A percentile compares a stretch with the other conserved stretches of the same genome.
Conservation (phyloP, 2,888 invertebrate species). For the Conus canariensis region DNA sequence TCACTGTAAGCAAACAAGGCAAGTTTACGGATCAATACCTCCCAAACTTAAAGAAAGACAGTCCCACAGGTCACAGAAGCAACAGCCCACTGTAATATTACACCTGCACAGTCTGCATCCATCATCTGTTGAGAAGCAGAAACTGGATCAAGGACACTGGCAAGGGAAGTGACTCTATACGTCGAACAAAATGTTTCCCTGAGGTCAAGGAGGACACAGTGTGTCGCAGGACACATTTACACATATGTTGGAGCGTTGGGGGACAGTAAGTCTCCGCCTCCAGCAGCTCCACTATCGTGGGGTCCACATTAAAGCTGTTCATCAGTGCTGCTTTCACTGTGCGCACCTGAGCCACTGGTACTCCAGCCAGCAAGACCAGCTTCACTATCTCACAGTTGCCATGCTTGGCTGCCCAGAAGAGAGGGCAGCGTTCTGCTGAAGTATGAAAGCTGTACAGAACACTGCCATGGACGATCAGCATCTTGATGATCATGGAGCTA, state of each 20-base stretch:
- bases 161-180: slow-evolving; percentile 63
- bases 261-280: slow-evolving; percentile 64
- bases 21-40: too few species aligned
- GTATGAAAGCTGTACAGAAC: slow-evolving; percentile 65
- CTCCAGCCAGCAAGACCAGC: slow-evolving; percentile 66
- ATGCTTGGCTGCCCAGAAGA: slow-evolving; percentile 71
- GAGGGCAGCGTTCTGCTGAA: slow-evolving; percentile 66
- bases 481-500: slow-evolving; percentile 69
- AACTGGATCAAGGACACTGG: slow-evolving; percentile 67
- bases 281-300: slow-evolving; percentile 60
- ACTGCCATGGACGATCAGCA: slow-evolving; percentile 69
- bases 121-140: slow-evolving; percentile 59
- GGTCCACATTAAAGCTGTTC: slow-evolving; percentile 59
- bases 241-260: slow-evolving; percentile 65
- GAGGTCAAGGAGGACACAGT: slow-evolving; percentile 59
- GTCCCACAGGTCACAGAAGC: too few species aligned
- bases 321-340: slow-evolving; percentile 64
- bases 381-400: slow-evolving; percentile 68
- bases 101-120: neutral
- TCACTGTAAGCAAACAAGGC: too few species aligned
- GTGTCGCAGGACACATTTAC: slow-evolving; percentile 61
- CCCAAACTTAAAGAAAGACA: too few species aligned
- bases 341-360: slow-evolving; percentile 65
- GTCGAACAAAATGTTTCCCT: slow-evolving; percentile 66
- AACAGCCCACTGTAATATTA: too few species aligned